Evolutionary conservation across 2,888 invertebrate genomes (phyloP).

Genomic region (Volucella zonaria): DNA sequence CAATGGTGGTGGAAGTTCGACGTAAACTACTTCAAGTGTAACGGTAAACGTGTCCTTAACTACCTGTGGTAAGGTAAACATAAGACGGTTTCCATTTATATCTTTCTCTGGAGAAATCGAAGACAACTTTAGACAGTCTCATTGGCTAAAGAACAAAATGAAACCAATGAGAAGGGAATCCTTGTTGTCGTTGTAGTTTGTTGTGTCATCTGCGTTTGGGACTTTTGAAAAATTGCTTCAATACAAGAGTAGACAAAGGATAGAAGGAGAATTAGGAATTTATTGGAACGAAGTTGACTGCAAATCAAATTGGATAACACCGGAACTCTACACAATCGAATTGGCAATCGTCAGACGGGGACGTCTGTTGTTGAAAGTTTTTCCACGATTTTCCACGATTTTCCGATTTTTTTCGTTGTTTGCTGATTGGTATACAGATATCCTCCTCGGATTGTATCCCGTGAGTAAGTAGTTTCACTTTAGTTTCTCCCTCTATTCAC

Average conservation of each 20-base stretch:
- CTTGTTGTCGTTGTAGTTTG: constrained; percentile 33
- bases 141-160: constrained; percentile 19
- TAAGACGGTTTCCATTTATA: not conserved
- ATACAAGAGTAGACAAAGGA: constrained; percentile 7
- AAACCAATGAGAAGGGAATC: constrained; percentile 26
- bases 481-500: not conserved
- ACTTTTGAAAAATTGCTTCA: constrained; percentile 45
- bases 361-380: constrained; percentile 23
- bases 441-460: not conserved
- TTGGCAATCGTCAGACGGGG: constrained; percentile 47
- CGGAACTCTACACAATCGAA: constrained; percentile 64
- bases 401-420: constrained; percentile 32
- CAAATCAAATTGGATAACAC: constrained; percentile 32
- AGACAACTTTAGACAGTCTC: constrained; percentile 29
- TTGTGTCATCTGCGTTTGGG: constrained; percentile 27
- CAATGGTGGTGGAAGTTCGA: not conserved
- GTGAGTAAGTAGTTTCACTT: constrained; percentile 1
- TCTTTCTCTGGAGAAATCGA: constrained; percentile 18
- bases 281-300: constrained; percentile 42
- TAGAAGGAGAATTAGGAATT: constrained; percentile 14
- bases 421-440: constrained; percentile 8
- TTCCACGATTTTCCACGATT: constrained; percentile 16
- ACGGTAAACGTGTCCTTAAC: constrained; percentile 6
- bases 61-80: not conserved
- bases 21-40: not conserved